Evolutionary conservation across 2,888 invertebrate genomes (phyloP), one percentile per base, ranked within the genome.

Genomic region (Suillia variegata): DNA sequence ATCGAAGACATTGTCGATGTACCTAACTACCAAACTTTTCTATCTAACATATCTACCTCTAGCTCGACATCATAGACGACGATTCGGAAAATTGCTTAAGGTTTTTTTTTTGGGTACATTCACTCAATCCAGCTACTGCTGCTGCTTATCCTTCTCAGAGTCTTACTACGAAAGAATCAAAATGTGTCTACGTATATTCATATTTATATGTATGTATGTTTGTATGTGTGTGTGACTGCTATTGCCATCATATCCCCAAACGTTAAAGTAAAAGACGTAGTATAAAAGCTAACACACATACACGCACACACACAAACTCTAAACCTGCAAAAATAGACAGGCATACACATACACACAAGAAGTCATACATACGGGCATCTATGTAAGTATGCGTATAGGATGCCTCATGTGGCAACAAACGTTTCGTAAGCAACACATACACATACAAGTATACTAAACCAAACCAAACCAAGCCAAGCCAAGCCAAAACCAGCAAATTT

Each of bases 11-110:
- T 26, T 49, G 38, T 21, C 51, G 50, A 31, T 22, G 48, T 56
- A 68, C 20, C 64, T 65, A n/a, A n/a, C n/a, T n/a, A n/a, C n/a
- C n/a, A n/a, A n/a, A n/a, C n/a, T n/a, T n/a, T n/a, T n/a, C n/a
- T n/a, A n/a, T n/a, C n/a, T n/a, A n/a, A n/a, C n/a, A n/a, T n/a
- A n/a, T n/a, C n/a, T n/a, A n/a, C n/a, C n/a, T n/a, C n/a, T n/a
- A n/a, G n/a, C n/a, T n/a, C n/a, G n/a, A n/a, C n/a, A n/a, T 65
- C 67, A 66, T 73, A 73, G 72, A 73, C 73, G 72, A 73, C 73
- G 72, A 71, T 73, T 71, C 72, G 74, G 75, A 73, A 73, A 73
- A 73, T 73, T 73, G 72, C 72, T 73, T 73, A 70, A 70, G 69
- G 71, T 73, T 75, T 73, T 75, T 73, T 75, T 70, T n/a, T n/a